Evolutionary conservation across 2,797 vertebrate species (phyloP).

Genomic region (Alauda arvensis): DNA sequence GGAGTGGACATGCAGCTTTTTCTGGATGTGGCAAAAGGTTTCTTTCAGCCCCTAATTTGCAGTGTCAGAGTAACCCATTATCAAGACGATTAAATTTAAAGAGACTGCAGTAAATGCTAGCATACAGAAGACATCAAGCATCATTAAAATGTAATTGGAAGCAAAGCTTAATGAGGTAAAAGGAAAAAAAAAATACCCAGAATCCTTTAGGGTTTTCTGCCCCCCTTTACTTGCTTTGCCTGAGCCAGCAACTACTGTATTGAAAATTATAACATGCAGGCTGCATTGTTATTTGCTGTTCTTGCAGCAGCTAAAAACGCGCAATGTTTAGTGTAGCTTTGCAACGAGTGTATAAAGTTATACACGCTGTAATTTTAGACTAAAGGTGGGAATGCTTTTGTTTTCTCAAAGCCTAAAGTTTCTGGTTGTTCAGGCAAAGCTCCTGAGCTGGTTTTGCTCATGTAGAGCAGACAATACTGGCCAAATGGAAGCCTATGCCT

Average conservation of each 20-base stretch:
- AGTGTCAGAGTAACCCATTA: constrained; percentile 72
- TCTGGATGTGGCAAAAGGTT: constrained; percentile 57
- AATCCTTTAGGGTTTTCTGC: constrained; percentile 8
- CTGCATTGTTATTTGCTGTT: constrained; percentile 14
- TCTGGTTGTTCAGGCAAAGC: background rate
- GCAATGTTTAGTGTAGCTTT: background rate
- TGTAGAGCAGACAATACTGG: background rate
- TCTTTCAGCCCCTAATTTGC: constrained; percentile 69
- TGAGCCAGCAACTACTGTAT: constrained; percentile 39
- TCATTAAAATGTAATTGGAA: constrained; percentile 78
- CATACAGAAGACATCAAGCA: constrained; percentile 71
- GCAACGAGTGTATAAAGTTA: background rate
- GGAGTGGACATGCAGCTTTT: constrained; percentile 14
- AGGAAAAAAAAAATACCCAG: constrained; percentile 55
- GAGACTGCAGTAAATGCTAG: constrained; percentile 73
- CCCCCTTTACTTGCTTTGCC: background rate
- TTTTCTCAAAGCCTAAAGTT: background rate
- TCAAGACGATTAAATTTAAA: constrained; percentile 79
- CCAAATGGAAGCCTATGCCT: background rate
- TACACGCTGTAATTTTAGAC: background rate
- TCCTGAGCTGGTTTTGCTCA: background rate
- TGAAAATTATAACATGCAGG: constrained; percentile 30
- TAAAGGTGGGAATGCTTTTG: background rate
- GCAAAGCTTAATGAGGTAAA: constrained; percentile 74
- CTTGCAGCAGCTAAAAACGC: background rate